A percentile compares a stretch with the other conserved stretches of the same genome.
Conservation (phyloP, 2,113 vertebrate species). For the Cryptotis parvus region DNA sequence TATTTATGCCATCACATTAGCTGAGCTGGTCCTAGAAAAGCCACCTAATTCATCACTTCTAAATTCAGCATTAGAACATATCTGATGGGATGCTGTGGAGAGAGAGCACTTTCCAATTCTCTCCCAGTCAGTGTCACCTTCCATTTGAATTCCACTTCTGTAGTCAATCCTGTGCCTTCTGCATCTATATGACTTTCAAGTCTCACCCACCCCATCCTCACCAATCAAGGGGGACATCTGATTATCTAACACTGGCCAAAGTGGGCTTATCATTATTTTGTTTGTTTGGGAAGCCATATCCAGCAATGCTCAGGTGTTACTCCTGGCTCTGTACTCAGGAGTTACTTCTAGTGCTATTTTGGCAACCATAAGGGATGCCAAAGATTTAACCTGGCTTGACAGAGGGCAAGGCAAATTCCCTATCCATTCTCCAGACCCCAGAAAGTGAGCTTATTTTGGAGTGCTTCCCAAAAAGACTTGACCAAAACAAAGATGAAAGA, state of each 20-base stretch:
- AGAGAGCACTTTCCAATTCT: background rate
- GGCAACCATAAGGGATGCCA: too few species aligned
- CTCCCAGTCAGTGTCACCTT: background rate
- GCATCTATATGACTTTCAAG: background rate
- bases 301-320: too few species aligned
- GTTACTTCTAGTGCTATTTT: too few species aligned
- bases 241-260: slow-evolving; percentile 46
- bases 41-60: background rate
- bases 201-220: background rate
- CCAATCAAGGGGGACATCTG: background rate
- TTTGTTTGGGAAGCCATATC: too few species aligned
- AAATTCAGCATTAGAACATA: background rate
- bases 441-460: background rate
- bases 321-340: too few species aligned
- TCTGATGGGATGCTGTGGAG: background rate
- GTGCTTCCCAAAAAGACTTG: background rate
- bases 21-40: slow-evolving; percentile 8
- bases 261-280: too few species aligned
- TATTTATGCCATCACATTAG: background rate
- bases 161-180: background rate
- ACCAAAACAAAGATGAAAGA: slow-evolving; percentile 13
- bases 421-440: too few species aligned
- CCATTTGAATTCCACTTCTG: background rate
- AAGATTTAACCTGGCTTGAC: too few species aligned
- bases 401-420: too few species aligned